These are phyloP conservation scores for Phataginus tetradactyla DNA, from an alignment of 2,797 vertebrate species.

Conservation along the genomic window DNA sequence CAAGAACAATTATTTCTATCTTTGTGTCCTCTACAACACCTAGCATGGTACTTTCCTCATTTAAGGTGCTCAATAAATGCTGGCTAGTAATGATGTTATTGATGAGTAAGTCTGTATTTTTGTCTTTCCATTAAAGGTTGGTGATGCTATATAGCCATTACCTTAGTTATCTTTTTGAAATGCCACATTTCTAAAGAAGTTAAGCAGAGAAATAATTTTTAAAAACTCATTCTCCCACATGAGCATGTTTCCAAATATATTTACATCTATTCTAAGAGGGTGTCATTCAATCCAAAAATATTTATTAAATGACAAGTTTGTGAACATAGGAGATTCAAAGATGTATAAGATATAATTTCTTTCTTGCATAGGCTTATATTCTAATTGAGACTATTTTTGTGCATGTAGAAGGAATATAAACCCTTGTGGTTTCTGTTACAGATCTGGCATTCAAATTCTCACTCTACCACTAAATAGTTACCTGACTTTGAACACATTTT, in stretches of 20 bases:
- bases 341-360: neutral
- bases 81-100: neutral
- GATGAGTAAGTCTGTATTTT: neutral
- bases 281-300: conserved; percentile 43
- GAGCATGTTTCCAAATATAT: conserved; percentile 55
- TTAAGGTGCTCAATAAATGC: neutral
- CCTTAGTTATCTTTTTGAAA: neutral
- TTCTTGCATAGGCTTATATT: neutral
- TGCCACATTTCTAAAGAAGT: conserved; percentile 33
- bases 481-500: conserved; percentile 30
- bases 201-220: neutral
- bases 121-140: neutral
- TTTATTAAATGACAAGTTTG: conserved; percentile 54
- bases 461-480: neutral
- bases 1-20: neutral
- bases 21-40: neutral
- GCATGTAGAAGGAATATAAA: neutral
- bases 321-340: neutral
- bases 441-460: neutral
- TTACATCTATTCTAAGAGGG: conserved; percentile 34
- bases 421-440: neutral
- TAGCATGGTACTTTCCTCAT: neutral
- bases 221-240: neutral
- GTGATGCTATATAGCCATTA: neutral
- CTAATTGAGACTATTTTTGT: conserved; percentile 11